phyloP scores from a whole-genome alignment of 2,888 invertebrate genomes.

The Gymnoscelis rufifasciata region DNA sequence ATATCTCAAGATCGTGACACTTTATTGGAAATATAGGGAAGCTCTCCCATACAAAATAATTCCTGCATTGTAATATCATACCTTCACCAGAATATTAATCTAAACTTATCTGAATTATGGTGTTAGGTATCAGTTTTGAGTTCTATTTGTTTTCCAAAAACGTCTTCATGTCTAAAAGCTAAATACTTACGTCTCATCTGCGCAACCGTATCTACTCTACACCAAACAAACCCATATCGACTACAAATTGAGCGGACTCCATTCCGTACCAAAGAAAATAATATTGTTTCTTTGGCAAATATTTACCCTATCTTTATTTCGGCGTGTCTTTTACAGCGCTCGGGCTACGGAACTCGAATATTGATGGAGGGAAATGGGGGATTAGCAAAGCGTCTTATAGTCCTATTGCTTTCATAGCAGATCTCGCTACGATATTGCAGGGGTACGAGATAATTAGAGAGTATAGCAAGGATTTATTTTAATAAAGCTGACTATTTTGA shows the following conservation, averaged over 20 bases:
- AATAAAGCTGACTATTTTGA: too few relatives aligned
- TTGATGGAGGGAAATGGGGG: slow-evolving; percentile 26
- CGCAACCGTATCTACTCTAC: slow-evolving; percentile 40
- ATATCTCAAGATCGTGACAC: too few relatives aligned
- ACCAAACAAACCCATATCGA: slow-evolving; percentile 64
- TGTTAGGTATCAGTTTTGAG: too few relatives aligned
- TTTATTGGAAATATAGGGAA: too few relatives aligned
- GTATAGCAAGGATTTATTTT: background rate
- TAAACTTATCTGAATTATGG: too few relatives aligned
- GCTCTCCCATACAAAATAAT: too few relatives aligned
- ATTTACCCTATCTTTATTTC: slow-evolving; percentile 63
- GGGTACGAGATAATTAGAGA: slow-evolving; percentile 1
- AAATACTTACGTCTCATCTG: background rate
- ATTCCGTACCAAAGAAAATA: slow-evolving; percentile 64
- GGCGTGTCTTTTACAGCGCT: slow-evolving; percentile 51
- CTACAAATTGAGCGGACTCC: slow-evolving; percentile 69
- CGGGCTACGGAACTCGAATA: slow-evolving; percentile 37
- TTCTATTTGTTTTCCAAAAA: too few relatives aligned
- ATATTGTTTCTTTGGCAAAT: slow-evolving; percentile 77
- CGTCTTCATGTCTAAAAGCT: too few relatives aligned
- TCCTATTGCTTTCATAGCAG: slow-evolving; percentile 16
- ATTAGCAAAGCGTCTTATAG: slow-evolving; percentile 23
- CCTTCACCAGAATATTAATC: too few relatives aligned
- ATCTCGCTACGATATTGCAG: background rate
- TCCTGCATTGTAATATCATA: too few relatives aligned